Base-by-base conservation (phyloP, 2,888 invertebrate species). In the Phyllotreta striolata region DNA sequence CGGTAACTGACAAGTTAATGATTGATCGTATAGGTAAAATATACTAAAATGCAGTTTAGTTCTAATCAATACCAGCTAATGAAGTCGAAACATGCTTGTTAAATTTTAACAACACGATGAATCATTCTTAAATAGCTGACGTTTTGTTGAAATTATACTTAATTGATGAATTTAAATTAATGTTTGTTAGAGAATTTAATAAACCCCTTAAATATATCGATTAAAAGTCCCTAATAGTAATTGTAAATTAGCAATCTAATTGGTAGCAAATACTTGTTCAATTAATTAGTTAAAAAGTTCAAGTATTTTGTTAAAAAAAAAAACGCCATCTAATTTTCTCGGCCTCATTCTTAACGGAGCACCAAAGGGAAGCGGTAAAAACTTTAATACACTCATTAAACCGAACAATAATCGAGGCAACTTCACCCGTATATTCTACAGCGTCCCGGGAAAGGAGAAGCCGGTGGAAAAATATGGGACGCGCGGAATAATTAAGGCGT, bases 401-500 rank as follows among this genome's bases (percentile, higher is more conserved):
- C 24, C 8, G 7, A 41, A 40, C 24, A 55, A 34, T 55, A 34
- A 43, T 41, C 43, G 12, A 55, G 39, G 40, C 12, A 40, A 40
- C 40, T 38, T 14, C 40, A 24, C 24, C 24, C 24, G 24, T 24
- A 4, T 1, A 24, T 24, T 24, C 24, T n/a, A 24, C 1, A 24
- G 24, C 24, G 34, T 55, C 4, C 9, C 13, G 24, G n/a, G 14
- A 55, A 43, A 14, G 37, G 38, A 40, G 10, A 40, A 55, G n/a
- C n/a, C 24, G 14, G 34, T 10, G 12, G 10, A 7, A 24, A 40
- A 55, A 41, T 55, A 46, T 46, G 9, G 39, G 43, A 44, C 49
- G 54, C 9, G 34, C 41, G 34, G 43, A 61, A 61, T 61, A 60
- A 60, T 60, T 60, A 46, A 60, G 54, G 14, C 41, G 41, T 40